Evolutionary conservation across 2,888 invertebrate species (phyloP), one percentile per base, ranked within the genome.

Genomic region (Mellilla xanthometata): DNA sequence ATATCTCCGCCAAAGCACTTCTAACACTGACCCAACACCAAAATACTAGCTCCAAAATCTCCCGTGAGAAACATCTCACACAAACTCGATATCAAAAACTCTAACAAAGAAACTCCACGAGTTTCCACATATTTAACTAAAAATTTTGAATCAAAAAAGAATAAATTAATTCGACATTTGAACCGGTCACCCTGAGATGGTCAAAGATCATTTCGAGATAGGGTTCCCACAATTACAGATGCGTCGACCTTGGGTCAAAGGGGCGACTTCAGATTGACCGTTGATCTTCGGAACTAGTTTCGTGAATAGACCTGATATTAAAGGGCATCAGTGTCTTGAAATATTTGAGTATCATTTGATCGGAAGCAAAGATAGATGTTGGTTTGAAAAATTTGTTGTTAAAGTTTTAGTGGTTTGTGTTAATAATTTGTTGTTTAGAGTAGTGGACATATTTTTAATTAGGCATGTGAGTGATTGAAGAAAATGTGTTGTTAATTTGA

Each of bases 151-250:
- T 77, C 49, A 68, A 71, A 80, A 79, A 65, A 72, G 72, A 72
- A 72, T 80, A 74, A 62, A 72, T 81, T 72, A 58, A 55, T 55
- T 60, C 49, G 48, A 53, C 46, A 52, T 62, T 65, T 62, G 67
- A 67, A 72, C 80, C 72, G 77, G 84, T 79, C 63, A 52, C 32
- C 78, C 79, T 81, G 82, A 73, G 83, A 79, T 62, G 72, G 77
- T 76, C 81, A 81, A 57, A 81, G 82, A 73, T 81, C 80, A 78
- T 23, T 26, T 11, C 38, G 28, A 41, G 24, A 41, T 32, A 49
- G 63, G 62, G 65, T 84, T 84, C 84, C 65, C 84, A 84, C 68
- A 70, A 74, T 75, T 56, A 72, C 60, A 70, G 68, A 72, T 75
- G 75, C 75, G 70, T 19, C 57, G 80, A 76, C 83, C 84, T 83